A percentile compares a stretch with the other conserved stretches of the same genome.
Evolutionary conservation across 2,888 invertebrate genomes (phyloP).

Genomic region (Lamproptera curius): DNA sequence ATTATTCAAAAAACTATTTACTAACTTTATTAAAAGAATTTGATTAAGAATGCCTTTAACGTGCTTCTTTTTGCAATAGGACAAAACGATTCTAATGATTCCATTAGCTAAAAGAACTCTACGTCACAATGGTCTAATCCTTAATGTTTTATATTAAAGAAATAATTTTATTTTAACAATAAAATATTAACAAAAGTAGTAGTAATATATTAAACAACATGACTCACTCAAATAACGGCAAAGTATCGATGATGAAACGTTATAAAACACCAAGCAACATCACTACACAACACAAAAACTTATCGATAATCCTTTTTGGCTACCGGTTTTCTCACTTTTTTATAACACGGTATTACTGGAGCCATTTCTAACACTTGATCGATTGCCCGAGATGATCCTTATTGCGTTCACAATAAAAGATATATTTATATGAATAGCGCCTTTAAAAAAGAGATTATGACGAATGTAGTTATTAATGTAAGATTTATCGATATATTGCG

Average conservation of each 20-base stretch:
- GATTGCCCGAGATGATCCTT: constrained; percentile 22
- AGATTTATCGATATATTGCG: constrained; percentile 54
- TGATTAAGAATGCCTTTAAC: too few relatives aligned
- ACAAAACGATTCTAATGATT: too few relatives aligned
- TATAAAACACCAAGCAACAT: constrained; percentile 25
- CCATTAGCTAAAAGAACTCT: too few relatives aligned
- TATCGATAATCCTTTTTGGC: constrained; percentile 65
- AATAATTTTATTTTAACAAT: too few relatives aligned
- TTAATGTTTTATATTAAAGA: too few relatives aligned
- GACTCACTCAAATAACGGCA: background rate
- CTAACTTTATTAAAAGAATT: too few relatives aligned
- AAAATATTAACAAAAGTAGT: too few relatives aligned
- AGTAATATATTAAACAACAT: too few relatives aligned
- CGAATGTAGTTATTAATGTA: constrained; percentile 57
- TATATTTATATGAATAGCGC: constrained; percentile 15
- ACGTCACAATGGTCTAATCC: too few relatives aligned
- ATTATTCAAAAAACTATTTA: too few relatives aligned
- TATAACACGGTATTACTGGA: constrained; percentile 39
- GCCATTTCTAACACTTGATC: constrained; percentile 12
- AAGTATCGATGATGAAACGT: constrained; percentile 14
- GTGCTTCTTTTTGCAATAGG: too few relatives aligned
- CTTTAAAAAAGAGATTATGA: constrained; percentile 34
- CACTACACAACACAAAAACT: constrained; percentile 55
- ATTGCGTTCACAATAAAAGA: constrained; percentile 20
- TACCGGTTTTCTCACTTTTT: constrained; percentile 63